Conservation (phyloP, 2,113 vertebrate genomes). For the Emydura subglobosa region DNA sequence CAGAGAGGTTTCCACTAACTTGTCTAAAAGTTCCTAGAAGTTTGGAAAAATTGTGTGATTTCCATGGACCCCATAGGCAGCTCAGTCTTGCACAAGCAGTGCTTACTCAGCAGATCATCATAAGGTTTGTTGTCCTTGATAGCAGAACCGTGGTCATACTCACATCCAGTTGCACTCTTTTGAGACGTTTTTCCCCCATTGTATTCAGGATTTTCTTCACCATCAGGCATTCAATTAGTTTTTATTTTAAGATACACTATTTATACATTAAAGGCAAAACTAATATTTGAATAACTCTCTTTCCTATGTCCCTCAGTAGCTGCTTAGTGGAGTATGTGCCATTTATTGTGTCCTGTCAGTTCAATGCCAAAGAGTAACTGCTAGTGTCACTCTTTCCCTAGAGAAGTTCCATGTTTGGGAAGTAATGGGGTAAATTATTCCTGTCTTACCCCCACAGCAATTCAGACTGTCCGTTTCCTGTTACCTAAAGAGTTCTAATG, state of each 20-base stretch:
- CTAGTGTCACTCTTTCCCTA: background rate
- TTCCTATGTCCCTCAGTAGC: background rate
- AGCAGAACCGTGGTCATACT: background rate
- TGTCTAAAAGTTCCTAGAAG: background rate
- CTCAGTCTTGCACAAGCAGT: background rate
- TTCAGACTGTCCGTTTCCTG: background rate
- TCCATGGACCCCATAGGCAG: background rate
- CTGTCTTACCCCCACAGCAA: background rate
- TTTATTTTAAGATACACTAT: background rate
- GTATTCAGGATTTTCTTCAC: background rate
- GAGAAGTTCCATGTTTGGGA: background rate
- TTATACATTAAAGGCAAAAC: background rate
- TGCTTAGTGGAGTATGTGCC: background rate
- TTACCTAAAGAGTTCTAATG: background rate
- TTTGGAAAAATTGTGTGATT: background rate
- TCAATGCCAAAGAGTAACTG: background rate
- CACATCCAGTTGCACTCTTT: constrained; percentile 19
- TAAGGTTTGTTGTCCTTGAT: constrained; percentile 3
- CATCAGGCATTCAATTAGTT: background rate
- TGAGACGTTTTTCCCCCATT: background rate
- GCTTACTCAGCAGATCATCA: background rate
- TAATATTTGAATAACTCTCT: background rate
- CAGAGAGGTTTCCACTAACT: background rate
- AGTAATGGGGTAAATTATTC: background rate
- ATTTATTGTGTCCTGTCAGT: background rate